phyloP scores from a whole-genome alignment of 2,113 vertebrate genomes.

The Scophthalmus maximus region DNA sequence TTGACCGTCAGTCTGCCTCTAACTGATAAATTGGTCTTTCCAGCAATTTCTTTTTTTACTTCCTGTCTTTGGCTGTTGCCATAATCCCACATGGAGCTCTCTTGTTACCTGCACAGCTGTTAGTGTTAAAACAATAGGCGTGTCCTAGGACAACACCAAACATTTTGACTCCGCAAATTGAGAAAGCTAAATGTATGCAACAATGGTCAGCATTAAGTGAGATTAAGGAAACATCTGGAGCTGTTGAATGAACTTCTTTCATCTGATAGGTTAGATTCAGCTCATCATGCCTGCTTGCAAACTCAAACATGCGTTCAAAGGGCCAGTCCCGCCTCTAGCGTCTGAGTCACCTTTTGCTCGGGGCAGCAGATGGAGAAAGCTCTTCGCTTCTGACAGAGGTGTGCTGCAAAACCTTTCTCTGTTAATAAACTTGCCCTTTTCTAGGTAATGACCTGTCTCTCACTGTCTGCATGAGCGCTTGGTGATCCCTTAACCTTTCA shows the following conservation, averaged over 20 bases:
- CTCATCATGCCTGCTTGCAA: not conserved
- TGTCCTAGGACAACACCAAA: not conserved
- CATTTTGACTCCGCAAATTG: slow-evolving; percentile 5
- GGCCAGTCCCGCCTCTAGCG: slow-evolving; percentile 23
- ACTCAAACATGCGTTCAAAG: slow-evolving; percentile 24
- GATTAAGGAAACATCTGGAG: not conserved
- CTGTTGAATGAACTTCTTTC: not conserved
- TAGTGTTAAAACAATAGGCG: not conserved
- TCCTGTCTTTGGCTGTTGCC: slow-evolving; percentile 28
- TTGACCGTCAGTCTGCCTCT: slow-evolving; percentile 28
- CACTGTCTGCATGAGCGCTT: slow-evolving; percentile 61
- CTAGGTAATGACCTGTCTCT: slow-evolving; percentile 77
- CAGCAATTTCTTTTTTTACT: slow-evolving; percentile 6
- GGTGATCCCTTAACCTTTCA: slow-evolving; percentile 79
- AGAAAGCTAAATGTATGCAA: not conserved
- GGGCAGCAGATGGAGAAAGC: slow-evolving; percentile 49
- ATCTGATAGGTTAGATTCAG: not conserved
- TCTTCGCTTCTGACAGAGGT: slow-evolving; percentile 67
- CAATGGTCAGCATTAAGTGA: not conserved
- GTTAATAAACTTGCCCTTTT: slow-evolving; percentile 83
- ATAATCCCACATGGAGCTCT: slow-evolving; percentile 25
- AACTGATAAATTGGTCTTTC: slow-evolving; percentile 34
- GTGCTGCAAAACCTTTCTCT: slow-evolving; percentile 75
- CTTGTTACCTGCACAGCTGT: slow-evolving; percentile 4
- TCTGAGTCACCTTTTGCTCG: slow-evolving; percentile 59